These are phyloP conservation scores for Drosophila tropicalis DNA, from an alignment of 1,140 invertebrate species.

Conservation along the genomic window DNA sequence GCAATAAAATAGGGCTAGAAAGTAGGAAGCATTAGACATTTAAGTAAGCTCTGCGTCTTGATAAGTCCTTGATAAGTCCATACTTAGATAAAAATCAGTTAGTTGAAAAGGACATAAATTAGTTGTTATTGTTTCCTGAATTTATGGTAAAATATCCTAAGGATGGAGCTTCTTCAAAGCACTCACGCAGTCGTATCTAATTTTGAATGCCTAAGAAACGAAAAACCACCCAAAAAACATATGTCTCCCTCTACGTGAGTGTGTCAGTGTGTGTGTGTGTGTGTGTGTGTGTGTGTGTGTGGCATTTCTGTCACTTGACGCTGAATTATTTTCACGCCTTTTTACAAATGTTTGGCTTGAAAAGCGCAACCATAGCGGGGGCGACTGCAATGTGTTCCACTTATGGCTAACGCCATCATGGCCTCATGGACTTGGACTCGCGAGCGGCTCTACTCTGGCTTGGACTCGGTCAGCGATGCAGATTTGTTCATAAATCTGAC, in stretches of 20 bases:
- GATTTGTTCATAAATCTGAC: conserved; percentile 82
- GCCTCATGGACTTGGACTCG: conserved; percentile 48
- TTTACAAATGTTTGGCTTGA: conserved; percentile 78
- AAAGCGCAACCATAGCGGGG: conserved; percentile 74
- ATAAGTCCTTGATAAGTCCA: no score
- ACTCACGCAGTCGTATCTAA: conserved; percentile 13
- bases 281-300: conserved; percentile 53
- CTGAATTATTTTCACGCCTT: conserved; percentile 82
- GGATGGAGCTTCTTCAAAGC: not conserved
- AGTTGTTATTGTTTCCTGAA: no score
- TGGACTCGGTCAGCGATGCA: conserved; percentile 69
- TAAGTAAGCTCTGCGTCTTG: no score
- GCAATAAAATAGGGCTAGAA: not conserved
- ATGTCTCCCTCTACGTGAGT: not conserved
- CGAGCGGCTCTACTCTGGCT: conserved; percentile 26
- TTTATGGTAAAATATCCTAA: no score
- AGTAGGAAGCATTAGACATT: no score
- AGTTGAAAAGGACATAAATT: no score
- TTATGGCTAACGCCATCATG: conserved; percentile 66
- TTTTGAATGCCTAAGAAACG: not conserved
- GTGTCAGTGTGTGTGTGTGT: conserved; percentile 9
- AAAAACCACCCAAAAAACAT: conserved; percentile 1
- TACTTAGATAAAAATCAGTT: no score
- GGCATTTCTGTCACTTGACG: conserved; percentile 81
- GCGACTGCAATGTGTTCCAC: conserved; percentile 71